These are phyloP conservation scores for Axis porcinus DNA, from an alignment of 2,113 vertebrate genomes.

Conservation along the genomic window DNA sequence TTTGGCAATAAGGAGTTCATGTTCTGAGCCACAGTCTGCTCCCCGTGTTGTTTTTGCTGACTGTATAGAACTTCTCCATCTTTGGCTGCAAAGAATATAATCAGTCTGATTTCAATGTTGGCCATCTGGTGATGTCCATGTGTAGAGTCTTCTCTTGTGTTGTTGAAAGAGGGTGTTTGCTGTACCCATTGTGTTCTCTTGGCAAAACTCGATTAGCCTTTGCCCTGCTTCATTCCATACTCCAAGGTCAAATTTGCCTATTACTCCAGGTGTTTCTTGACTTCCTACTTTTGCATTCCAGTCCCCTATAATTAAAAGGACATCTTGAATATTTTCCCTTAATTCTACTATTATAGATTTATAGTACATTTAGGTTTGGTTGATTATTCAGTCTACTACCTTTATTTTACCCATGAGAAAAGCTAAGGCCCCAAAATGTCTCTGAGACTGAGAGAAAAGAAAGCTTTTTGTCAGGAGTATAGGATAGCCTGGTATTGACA, in stretches of 20 bases:
- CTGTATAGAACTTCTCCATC: background rate
- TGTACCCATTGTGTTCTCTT: background rate
- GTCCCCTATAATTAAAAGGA: background rate
- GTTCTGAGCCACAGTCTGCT: background rate
- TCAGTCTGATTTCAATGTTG: background rate
- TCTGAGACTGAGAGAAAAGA: background rate
- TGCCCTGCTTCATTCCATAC: background rate
- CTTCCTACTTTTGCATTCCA: background rate
- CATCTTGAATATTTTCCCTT: background rate
- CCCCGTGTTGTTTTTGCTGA: rapidly evolving
- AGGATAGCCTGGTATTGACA: background rate
- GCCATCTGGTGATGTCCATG: background rate
- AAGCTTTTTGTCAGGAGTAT: background rate
- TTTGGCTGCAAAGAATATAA: background rate
- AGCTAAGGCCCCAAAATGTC: background rate
- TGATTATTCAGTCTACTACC: background rate
- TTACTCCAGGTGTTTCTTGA: background rate
- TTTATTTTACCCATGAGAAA: background rate
- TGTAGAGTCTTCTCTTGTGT: background rate
- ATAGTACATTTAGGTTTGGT: background rate
- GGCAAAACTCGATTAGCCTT: background rate
- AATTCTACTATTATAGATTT: background rate
- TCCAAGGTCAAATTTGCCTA: background rate
- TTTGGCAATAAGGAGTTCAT: background rate
- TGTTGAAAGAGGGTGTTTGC: background rate